phyloP scores from a whole-genome alignment of 2,797 vertebrate species.

The Pogoniulus pusillus region DNA sequence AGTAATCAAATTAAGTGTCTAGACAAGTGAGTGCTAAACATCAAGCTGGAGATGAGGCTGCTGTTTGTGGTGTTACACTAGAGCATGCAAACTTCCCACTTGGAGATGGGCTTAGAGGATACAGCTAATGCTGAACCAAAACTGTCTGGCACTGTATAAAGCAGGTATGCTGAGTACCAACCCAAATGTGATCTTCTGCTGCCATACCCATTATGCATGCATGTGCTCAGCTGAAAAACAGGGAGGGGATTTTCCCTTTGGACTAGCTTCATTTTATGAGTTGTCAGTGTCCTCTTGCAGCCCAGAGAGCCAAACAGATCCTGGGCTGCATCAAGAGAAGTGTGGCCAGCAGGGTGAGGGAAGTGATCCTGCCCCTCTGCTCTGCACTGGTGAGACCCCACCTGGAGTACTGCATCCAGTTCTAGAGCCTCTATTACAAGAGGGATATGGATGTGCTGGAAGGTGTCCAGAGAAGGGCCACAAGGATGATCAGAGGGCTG shows the following conservation, averaged over 20 bases:
- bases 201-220: neutral
- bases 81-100: fast-evolving
- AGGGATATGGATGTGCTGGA: too few relatives aligned
- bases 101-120: neutral
- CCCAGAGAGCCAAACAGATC: too few relatives aligned
- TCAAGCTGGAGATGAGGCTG: neutral
- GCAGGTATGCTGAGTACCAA: neutral
- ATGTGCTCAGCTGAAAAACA: neutral
- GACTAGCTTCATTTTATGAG: neutral
- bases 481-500: too few relatives aligned
- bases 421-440: too few relatives aligned
- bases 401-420: too few relatives aligned
- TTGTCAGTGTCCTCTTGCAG: too few relatives aligned
- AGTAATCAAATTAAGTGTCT: neutral
- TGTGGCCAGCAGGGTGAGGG: too few relatives aligned
- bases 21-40: neutral
- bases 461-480: too few relatives aligned
- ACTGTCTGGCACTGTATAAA: fast-evolving
- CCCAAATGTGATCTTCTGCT: neutral
- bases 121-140: neutral
- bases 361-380: too few relatives aligned
- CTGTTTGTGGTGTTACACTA: neutral
- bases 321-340: too few relatives aligned
- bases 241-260: neutral
- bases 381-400: too few relatives aligned